These are phyloP conservation scores for Laspeyria flexula DNA, from an alignment of 2,888 invertebrate species.

Conservation along the genomic window DNA sequence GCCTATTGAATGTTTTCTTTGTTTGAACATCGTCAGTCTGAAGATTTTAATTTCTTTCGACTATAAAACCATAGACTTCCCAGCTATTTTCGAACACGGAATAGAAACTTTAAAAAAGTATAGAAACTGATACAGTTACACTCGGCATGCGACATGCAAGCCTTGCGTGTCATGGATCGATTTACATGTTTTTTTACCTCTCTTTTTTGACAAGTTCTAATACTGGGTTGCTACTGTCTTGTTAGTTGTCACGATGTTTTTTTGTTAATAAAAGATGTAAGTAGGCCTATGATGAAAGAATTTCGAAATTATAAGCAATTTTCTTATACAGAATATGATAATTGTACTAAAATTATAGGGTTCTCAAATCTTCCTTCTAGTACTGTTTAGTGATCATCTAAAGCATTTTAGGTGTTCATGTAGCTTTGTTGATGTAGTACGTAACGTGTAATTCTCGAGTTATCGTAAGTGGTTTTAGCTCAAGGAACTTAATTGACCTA, in stretches of 20 bases:
- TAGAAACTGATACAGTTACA: conserved; percentile 40
- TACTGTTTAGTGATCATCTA: conserved; percentile 33
- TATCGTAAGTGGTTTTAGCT: conserved; percentile 1
- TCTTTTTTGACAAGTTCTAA: conserved; percentile 66
- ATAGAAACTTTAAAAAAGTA: conserved; percentile 27
- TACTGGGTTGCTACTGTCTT: conserved; percentile 73
- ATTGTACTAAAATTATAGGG: conserved; percentile 43
- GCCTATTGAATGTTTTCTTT: too few species aligned
- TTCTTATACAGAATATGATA: conserved; percentile 43
- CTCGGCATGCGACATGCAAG: conserved; percentile 45
- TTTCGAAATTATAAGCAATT: conserved; percentile 56
- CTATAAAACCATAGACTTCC: background rate
- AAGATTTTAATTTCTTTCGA: background rate
- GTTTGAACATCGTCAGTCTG: too few species aligned
- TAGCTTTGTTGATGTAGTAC: conserved; percentile 9
- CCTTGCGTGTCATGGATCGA: conserved; percentile 75
- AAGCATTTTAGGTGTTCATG: conserved; percentile 27
- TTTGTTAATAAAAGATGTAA: conserved; percentile 59
- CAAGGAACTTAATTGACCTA: background rate
- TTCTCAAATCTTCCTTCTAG: conserved; percentile 34
- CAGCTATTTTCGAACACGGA: conserved; percentile 29
- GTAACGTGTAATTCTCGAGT: conserved; percentile 8
- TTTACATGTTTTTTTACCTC: conserved; percentile 76
- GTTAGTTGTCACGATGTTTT: conserved; percentile 59
- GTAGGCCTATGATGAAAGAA: conserved; percentile 57